Evolutionary conservation across 2,113 vertebrate genomes (phyloP).

Genomic region (Pelmatolapia mariae): DNA sequence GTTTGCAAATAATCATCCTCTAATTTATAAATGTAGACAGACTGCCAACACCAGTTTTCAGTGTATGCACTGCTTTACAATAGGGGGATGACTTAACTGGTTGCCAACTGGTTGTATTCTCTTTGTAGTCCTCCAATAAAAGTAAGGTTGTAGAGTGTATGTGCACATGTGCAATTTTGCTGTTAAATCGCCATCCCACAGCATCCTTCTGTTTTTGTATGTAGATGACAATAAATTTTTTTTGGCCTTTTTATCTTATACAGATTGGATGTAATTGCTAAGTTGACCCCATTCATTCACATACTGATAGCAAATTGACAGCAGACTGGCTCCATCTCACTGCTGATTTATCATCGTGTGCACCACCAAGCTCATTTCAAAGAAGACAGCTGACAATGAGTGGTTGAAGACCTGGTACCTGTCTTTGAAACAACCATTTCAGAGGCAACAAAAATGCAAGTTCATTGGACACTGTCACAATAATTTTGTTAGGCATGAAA

Average conservation of each 20-base stretch:
- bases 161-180: neutral
- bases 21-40: neutral
- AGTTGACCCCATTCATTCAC: neutral
- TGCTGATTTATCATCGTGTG: neutral
- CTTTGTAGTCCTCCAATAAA: neutral
- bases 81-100: neutral
- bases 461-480: neutral
- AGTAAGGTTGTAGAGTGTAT: neutral
- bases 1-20: neutral
- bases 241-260: neutral
- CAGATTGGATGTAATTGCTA: neutral
- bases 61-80: neutral
- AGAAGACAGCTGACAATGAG: neutral
- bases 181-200: neutral
- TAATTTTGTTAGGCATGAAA: neutral
- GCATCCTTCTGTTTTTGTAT: neutral
- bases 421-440: neutral
- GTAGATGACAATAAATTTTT: neutral
- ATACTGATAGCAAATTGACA: neutral
- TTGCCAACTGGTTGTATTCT: neutral
- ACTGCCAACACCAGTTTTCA: neutral
- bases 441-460: neutral
- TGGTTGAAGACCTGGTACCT: neutral
- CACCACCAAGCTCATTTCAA: neutral
- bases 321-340: neutral